Evolutionary conservation across 2,113 vertebrate species (phyloP), one percentile per base, ranked within the genome.

Genomic region (Mixornis gularis): DNA sequence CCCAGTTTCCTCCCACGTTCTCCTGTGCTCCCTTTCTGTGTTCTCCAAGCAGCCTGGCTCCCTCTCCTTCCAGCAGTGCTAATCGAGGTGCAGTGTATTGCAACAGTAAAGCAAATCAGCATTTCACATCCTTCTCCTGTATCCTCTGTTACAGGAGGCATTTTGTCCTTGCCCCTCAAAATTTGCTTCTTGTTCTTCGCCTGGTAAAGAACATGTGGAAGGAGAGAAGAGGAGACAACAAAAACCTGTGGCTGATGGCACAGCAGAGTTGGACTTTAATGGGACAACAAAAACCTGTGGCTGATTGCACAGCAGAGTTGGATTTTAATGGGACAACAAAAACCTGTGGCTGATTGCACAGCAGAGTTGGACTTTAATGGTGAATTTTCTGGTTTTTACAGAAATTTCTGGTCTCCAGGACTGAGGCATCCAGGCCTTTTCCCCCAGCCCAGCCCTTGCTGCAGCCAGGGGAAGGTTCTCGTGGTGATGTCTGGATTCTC

Each of bases 111-210:
- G 16, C 8, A 58, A 85, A 51, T 10, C 19, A 73, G 24, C 38
- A 2, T 26, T 41, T 9, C 22, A 59, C 22, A 46, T 76, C 43
- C 25, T 43, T 49, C 22, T 38, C 22, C 30, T 84, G 49, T 29
- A 4, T 36, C n/a, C 48, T 20, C 8, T 71, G 0, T 7, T 43
- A 2, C 4, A 48, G n/a, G 18, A 65, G 25, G 2, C 5, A 1
- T 63, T 68, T 36, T 14, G 9, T 55, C 15, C 63, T 65, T 60
- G 19, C 41, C 51, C 25, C 51, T 72, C 41, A 10, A 10, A 49
- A 38, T 58, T 52, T 58, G 8, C 34, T 52, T 41, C 51, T 68
- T 65, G 74, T 60, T 46, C 22, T 58, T 66, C 40, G 27, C 27
- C 12, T 80, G 48, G 24, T 12, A 11, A 30, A 29, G 41, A 55